Percentiles rank a stretch among this genome's conserved stretches.
These are phyloP conservation scores for Umimayanthus kanabou DNA, from an alignment of 92 coral and sea anemone species.

Conservation along the genomic window DNA sequence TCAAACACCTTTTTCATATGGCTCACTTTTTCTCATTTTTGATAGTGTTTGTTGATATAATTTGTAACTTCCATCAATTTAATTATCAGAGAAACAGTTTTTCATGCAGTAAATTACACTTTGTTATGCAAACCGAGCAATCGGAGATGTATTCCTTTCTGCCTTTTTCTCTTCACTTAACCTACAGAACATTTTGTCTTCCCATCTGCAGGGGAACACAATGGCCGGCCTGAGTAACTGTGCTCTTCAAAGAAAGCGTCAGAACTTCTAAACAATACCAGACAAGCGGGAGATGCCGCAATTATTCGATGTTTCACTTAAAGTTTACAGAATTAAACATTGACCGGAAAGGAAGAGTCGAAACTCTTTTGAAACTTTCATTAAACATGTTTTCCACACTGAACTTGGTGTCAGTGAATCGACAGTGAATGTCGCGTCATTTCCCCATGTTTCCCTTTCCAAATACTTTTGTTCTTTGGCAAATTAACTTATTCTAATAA, in stretches of 20 bases:
- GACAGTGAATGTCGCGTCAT: background rate
- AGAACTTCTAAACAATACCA: background rate
- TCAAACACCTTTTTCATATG: too few species aligned
- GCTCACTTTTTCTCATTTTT: background rate
- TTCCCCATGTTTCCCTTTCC: background rate
- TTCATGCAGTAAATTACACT: constrained; percentile 17
- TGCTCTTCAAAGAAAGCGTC: constrained; percentile 15
- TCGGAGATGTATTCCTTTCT: background rate
- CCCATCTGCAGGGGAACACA: constrained; percentile 36
- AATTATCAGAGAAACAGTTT: constrained; percentile 19
- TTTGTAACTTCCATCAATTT: background rate
- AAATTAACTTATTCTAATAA: background rate
- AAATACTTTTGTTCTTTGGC: background rate
- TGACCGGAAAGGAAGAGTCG: background rate
- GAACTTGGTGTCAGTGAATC: background rate
- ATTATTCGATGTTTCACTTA: background rate
- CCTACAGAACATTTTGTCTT: background rate
- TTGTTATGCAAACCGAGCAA: constrained; percentile 23
- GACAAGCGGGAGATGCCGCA: constrained; percentile 6
- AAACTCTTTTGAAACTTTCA: background rate
- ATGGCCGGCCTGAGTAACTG: background rate
- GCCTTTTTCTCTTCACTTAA: background rate
- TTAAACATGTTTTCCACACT: background rate
- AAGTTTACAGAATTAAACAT: constrained; percentile 5
- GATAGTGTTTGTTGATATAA: constrained; percentile 17